Evolutionary conservation across 2,888 invertebrate species (phyloP).

Genomic region (Mycalesis mineus): DNA sequence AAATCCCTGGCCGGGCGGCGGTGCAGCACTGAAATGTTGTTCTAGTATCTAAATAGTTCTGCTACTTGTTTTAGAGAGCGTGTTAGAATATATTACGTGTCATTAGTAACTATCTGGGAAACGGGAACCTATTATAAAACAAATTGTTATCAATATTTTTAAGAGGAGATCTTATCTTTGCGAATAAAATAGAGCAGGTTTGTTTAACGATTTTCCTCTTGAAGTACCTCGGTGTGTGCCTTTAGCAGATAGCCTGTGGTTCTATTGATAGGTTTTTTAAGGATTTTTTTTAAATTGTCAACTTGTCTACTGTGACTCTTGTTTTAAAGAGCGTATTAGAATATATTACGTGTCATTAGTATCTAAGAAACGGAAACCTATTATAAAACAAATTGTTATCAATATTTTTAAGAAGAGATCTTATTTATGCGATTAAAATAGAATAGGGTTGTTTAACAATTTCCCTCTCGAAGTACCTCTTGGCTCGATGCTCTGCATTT

Average conservation of each 20-base stretch:
- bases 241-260: too few species aligned
- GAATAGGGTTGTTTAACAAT: too few species aligned
- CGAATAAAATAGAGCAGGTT: too few species aligned
- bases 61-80: constrained; percentile 14
- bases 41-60: constrained; percentile 33
- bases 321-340: constrained; percentile 7
- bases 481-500: too few species aligned
- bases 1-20: constrained; percentile 30
- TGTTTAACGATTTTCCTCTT: too few species aligned
- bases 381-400: constrained; percentile 2
- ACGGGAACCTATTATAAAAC: constrained; percentile 9
- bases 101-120: constrained; percentile 14
- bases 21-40: constrained; percentile 40
- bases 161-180: too few species aligned
- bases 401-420: background rate
- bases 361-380: constrained; percentile 14
- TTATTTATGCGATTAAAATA: too few species aligned
- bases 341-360: constrained; percentile 9
- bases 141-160: background rate
- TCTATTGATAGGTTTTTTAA: too few species aligned
- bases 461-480: too few species aligned
- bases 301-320: too few species aligned
- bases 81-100: constrained; percentile 2
- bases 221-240: too few species aligned
- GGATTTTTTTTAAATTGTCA: too few species aligned